Evolutionary conservation across 2,113 vertebrate genomes (phyloP).

Genomic region (Catharus minimus): DNA sequence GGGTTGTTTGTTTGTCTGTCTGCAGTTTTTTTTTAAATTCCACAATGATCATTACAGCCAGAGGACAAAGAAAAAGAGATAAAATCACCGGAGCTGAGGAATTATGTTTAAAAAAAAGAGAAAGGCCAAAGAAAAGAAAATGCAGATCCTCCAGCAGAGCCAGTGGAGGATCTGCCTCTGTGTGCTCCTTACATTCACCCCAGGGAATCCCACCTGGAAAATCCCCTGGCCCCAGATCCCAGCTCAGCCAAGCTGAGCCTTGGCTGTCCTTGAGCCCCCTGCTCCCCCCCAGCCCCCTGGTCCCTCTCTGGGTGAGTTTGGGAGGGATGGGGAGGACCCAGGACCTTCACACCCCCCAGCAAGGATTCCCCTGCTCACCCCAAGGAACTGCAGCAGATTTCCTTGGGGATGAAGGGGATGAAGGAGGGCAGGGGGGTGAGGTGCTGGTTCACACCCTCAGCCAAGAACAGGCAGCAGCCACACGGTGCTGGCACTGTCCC

Average conservation of each 20-base stretch:
- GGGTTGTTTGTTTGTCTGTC: conserved; percentile 5
- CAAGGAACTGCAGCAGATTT: background rate
- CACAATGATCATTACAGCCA: conserved; percentile 51
- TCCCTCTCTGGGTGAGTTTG: background rate
- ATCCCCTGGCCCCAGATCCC: background rate
- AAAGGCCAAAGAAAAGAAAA: conserved; percentile 25
- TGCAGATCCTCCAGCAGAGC: background rate
- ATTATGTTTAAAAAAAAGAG: background rate
- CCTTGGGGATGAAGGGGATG: background rate
- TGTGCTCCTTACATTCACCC: background rate
- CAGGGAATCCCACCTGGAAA: background rate
- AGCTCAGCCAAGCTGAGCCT: background rate
- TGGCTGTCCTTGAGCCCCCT: background rate
- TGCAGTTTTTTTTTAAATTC: conserved; percentile 15
- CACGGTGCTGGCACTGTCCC: background rate
- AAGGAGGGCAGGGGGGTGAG: background rate
- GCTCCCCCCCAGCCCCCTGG: background rate
- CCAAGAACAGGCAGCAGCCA: background rate
- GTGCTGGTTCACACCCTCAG: accelerated
- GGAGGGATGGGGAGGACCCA: accelerated
- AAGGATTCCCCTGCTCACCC: background rate
- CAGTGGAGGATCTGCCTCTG: background rate
- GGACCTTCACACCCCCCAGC: accelerated
- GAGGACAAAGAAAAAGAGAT: background rate
- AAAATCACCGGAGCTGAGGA: conserved; percentile 31